These are phyloP conservation scores for Pachypanchax playfairii DNA, from an alignment of 2,113 vertebrate genomes.

Conservation along the genomic window DNA sequence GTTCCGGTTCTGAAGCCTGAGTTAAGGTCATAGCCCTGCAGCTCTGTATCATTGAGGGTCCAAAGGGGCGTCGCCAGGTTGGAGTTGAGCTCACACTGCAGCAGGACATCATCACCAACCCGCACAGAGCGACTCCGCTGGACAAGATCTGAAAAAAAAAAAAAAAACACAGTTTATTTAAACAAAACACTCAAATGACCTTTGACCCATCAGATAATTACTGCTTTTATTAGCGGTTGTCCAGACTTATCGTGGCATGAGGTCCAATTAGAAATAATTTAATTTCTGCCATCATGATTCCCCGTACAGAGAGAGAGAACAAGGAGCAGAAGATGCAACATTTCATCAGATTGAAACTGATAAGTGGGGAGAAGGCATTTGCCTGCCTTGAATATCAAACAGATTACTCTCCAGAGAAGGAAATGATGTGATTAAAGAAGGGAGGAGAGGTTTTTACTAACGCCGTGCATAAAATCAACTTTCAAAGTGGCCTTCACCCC, in stretches of 20 bases:
- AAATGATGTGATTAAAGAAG: slow-evolving; percentile 72
- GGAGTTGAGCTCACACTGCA: slow-evolving; percentile 92
- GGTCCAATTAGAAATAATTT: slow-evolving; percentile 18
- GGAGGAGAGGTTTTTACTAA: slow-evolving; percentile 60
- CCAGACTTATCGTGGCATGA: slow-evolving; percentile 25
- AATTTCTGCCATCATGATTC: slow-evolving; percentile 19
- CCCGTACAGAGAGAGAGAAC: slow-evolving; percentile 18
- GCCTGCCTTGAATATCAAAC: slow-evolving; percentile 72
- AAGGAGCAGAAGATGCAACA: slow-evolving; percentile 29
- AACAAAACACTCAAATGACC: too few relatives aligned
- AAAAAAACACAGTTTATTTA: background rate
- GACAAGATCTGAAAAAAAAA: slow-evolving; percentile 42
- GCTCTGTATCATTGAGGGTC: slow-evolving; percentile 81
- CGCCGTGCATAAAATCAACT: slow-evolving; percentile 58
- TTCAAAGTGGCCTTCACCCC: slow-evolving; percentile 58
- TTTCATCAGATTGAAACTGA: slow-evolving; percentile 54
- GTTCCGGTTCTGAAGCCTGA: slow-evolving; percentile 84
- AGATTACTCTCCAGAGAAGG: slow-evolving; percentile 60
- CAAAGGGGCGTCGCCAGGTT: slow-evolving; percentile 89
- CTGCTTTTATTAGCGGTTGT: slow-evolving; percentile 3
- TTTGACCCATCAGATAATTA: slow-evolving; percentile 23
- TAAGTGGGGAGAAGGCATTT: slow-evolving; percentile 48
- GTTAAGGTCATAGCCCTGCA: slow-evolving; percentile 72
- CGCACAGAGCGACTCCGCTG: slow-evolving; percentile 85
- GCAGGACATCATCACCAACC: slow-evolving; percentile 87